A percentile compares a stretch with the other conserved stretches of the same genome.
Evolutionary conservation across 1,140 invertebrate genomes (phyloP).

Genomic region (Drosophila sturtevanti): DNA sequence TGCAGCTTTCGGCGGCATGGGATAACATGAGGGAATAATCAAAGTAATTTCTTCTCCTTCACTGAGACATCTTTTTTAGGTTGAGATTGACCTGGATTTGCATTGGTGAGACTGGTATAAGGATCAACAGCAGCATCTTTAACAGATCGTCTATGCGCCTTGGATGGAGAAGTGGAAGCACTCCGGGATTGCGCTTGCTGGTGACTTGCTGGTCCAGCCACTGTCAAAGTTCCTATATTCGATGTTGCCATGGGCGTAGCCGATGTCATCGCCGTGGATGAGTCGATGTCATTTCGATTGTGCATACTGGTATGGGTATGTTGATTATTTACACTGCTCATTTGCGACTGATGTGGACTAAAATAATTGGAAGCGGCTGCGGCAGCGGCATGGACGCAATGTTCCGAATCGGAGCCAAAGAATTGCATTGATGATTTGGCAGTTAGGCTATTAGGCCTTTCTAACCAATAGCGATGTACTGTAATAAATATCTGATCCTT

Average conservation of each 20-base stretch:
- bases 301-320: neutral
- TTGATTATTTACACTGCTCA: neutral
- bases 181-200: neutral
- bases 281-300: neutral
- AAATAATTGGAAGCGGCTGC: conserved; percentile 17
- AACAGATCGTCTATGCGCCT: neutral
- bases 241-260: neutral
- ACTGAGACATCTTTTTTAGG: conserved; percentile 3
- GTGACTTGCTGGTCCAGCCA: neutral
- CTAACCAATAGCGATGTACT: conserved; percentile 39
- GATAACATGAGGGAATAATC: conserved; percentile 35
- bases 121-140: conserved; percentile 38
- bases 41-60: conserved; percentile 58
- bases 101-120: conserved; percentile 16
- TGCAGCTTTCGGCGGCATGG: conserved; percentile 38
- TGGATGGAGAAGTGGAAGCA: neutral
- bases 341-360: conserved; percentile 28
- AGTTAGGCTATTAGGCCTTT: neutral
- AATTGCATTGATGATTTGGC: conserved; percentile 27
- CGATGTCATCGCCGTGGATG: neutral
- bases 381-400: conserved; percentile 15
- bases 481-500: conserved; percentile 56
- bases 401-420: conserved; percentile 19
- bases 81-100: neutral
- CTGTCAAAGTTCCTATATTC: too few species aligned